Conservation (phyloP, 2,797 vertebrate species). For the Tragopan temminckii region DNA sequence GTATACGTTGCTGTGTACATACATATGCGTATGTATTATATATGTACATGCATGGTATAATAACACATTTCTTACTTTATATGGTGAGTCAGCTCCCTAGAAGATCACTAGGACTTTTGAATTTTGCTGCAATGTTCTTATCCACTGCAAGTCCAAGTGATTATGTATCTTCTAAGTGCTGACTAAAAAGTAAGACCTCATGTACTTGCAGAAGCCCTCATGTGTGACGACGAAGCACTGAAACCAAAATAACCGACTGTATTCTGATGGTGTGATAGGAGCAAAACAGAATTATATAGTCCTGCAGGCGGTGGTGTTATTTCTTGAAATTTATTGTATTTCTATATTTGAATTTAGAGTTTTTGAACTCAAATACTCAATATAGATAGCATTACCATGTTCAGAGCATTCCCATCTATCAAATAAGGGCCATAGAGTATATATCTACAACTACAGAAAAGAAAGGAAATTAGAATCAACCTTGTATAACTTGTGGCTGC, state of each 20-base stretch:
- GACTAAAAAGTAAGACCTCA: slow-evolving; percentile 2
- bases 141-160: neutral
- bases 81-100: neutral
- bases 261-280: neutral
- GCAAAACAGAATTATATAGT: neutral
- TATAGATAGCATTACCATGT: neutral
- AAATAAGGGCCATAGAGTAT: neutral
- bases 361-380: neutral
- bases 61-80: neutral
- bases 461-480: neutral
- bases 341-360: neutral
- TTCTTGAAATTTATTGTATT: neutral
- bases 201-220: neutral
- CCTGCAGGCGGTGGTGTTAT: neutral
- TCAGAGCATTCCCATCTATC: neutral
- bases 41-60: neutral
- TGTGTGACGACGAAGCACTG: neutral
- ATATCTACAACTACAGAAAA: neutral
- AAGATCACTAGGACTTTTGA: neutral
- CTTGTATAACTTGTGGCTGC: neutral
- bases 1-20: neutral
- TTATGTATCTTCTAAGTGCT: neutral
- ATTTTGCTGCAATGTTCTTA: neutral
- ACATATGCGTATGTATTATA: neutral
- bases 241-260: neutral